Conservation (phyloP, 2,113 vertebrate species). For the Acrocephalus arundinaceus region DNA sequence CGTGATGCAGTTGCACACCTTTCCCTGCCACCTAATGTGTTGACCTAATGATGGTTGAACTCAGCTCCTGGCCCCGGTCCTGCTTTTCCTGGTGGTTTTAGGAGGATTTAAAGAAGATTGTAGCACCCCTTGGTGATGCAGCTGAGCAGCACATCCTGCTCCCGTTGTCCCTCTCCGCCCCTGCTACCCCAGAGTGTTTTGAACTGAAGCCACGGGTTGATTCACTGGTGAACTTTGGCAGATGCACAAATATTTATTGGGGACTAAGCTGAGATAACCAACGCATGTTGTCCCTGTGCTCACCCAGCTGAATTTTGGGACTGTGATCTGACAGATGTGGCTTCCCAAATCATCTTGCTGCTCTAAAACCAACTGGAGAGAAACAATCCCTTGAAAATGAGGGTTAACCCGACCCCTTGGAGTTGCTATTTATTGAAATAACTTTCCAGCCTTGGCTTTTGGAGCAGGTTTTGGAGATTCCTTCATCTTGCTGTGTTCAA, state of each 20-base stretch:
- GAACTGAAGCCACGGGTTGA: not conserved
- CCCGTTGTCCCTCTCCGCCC: fast-evolving
- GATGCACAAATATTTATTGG: slow-evolving; percentile 19
- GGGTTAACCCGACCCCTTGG: not conserved
- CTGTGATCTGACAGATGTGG: not conserved
- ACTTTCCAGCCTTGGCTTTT: not conserved
- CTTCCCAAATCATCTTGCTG: not conserved
- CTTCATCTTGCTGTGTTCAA: slow-evolving; percentile 27
- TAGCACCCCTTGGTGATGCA: not conserved
- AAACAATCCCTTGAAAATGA: not conserved
- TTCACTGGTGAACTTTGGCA: slow-evolving; percentile 29
- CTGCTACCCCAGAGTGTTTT: fast-evolving
- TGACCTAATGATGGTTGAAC: fast-evolving
- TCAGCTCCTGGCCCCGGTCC: not conserved
- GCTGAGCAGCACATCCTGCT: not conserved
- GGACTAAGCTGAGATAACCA: not conserved
- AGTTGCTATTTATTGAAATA: not conserved
- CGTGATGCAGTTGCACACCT: not conserved
- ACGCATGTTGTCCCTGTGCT: not conserved
- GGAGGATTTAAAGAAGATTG: not conserved
- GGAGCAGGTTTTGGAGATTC: not conserved
- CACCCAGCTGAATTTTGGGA: not conserved
- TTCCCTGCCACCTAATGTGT: not conserved
- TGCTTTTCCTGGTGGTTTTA: not conserved
- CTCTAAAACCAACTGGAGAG: not conserved